phyloP scores from a whole-genome alignment of 92 coral and sea anemone species.

The Epizoanthus ramosus region DNA sequence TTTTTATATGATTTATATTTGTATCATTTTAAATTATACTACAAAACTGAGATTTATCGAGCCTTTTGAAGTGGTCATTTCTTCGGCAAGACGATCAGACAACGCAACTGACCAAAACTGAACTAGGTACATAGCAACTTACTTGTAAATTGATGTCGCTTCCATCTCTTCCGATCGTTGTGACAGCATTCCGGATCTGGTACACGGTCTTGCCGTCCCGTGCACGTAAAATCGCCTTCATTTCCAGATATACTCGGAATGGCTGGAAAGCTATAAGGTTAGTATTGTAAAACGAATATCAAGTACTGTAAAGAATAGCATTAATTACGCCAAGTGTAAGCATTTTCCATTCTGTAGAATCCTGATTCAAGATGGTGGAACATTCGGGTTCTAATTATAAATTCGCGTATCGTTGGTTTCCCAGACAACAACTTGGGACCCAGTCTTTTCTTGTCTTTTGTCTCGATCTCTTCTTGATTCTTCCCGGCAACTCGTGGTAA shows the following conservation, averaged over 20 bases:
- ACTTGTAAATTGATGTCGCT: slow-evolving; percentile 27
- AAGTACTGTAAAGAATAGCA: background rate
- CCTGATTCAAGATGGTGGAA: slow-evolving; percentile 27
- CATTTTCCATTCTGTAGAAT: background rate
- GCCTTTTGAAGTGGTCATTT: too few relatives aligned
- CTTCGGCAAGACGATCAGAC: too few relatives aligned
- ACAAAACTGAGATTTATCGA: too few relatives aligned
- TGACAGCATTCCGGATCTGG: slow-evolving; percentile 26
- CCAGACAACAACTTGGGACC: slow-evolving; percentile 23
- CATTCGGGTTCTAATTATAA: background rate
- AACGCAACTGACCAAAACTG: too few relatives aligned
- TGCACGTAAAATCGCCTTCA: slow-evolving; percentile 31
- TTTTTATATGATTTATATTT: too few relatives aligned
- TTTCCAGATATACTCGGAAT: background rate
- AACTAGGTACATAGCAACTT: background rate
- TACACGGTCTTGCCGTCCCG: slow-evolving; percentile 37
- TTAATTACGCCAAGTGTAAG: background rate
- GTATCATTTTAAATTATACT: too few relatives aligned
- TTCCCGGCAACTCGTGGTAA: too few relatives aligned
- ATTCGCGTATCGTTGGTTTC: slow-evolving; percentile 27
- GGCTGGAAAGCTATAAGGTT: background rate
- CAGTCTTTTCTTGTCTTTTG: slow-evolving; percentile 7
- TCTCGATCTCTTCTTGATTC: too few relatives aligned
- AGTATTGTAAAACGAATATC: background rate
- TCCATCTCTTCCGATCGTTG: slow-evolving; percentile 33